Percentiles rank a stretch among this genome's conserved stretches.
Evolutionary conservation across 2,888 invertebrate genomes (phyloP).

Genomic region (Plebejus melissa): DNA sequence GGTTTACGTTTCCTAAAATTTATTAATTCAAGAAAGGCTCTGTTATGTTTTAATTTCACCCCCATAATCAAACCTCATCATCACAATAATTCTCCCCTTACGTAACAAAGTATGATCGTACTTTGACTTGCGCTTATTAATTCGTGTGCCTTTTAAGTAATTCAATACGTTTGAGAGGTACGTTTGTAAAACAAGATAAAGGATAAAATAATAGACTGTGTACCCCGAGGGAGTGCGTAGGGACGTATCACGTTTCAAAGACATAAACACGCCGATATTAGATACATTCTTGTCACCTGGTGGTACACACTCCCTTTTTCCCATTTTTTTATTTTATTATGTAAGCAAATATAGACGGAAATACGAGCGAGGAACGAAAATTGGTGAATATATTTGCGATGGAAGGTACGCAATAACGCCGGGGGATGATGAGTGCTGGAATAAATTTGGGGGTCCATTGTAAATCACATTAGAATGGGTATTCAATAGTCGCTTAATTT

Average conservation of each 20-base stretch:
- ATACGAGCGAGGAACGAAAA: constrained; percentile 53
- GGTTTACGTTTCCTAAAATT: too few relatives aligned
- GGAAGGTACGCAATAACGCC: constrained; percentile 56
- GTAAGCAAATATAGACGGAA: constrained; percentile 31
- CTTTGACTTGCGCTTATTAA: neutral
- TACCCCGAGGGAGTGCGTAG: neutral
- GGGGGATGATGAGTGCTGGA: constrained; percentile 59
- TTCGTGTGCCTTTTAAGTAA: neutral
- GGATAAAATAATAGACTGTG: constrained; percentile 4
- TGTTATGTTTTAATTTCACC: too few relatives aligned
- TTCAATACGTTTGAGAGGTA: neutral
- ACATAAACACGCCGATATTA: constrained; percentile 9
- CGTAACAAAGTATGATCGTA: too few relatives aligned
- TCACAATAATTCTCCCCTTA: too few relatives aligned
- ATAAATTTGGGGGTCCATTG: constrained; percentile 32
- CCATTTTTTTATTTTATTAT: constrained; percentile 45
- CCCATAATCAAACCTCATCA: too few relatives aligned
- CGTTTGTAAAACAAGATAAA: constrained; percentile 9
- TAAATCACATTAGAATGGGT: neutral
- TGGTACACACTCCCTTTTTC: constrained; percentile 45
- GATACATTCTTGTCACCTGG: constrained; percentile 40
- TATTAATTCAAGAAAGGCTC: too few relatives aligned
- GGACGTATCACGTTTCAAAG: constrained; percentile 16
- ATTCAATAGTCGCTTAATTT: constrained; percentile 10
- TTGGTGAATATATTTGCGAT: constrained; percentile 65